phyloP scores from a whole-genome alignment of 2,113 vertebrate genomes.

The Mesoclemmys tuberculata region DNA sequence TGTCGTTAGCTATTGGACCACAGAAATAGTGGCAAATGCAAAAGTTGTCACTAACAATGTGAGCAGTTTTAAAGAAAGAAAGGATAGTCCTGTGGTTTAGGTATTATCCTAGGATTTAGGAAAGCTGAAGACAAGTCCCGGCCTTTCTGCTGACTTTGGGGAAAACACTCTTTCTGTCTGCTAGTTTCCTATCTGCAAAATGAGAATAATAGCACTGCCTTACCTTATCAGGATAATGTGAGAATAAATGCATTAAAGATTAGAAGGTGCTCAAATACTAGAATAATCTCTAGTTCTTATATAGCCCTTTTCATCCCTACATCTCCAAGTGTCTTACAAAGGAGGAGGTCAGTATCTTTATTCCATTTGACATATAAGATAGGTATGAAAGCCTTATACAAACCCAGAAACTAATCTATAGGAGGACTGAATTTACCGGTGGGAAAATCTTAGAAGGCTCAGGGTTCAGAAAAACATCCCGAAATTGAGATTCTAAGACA shows the following conservation, averaged over 20 bases:
- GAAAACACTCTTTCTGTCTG: background rate
- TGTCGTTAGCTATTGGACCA: background rate
- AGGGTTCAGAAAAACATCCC: constrained; percentile 25
- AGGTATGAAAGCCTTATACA: constrained; percentile 19
- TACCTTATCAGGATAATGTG: background rate
- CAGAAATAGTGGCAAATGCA: background rate
- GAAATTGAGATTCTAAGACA: constrained; percentile 4
- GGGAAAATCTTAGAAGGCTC: constrained; percentile 1
- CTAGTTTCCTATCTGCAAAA: background rate
- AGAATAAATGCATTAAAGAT: background rate
- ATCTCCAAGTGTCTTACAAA: background rate
- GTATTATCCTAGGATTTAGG: background rate
- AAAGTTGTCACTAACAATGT: background rate
- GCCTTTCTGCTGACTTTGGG: background rate
- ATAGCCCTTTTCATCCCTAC: background rate
- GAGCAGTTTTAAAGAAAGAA: background rate
- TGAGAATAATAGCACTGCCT: background rate
- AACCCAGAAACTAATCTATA: background rate
- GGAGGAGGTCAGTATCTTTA: background rate
- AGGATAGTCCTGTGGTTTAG: accelerated
- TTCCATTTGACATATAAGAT: background rate
- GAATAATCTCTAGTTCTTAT: background rate
- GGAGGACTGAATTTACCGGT: background rate
- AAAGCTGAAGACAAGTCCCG: background rate
- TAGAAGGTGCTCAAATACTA: background rate